These are phyloP conservation scores for Thereva nobilitata DNA, from an alignment of 2,888 invertebrate species.

Conservation along the genomic window DNA sequence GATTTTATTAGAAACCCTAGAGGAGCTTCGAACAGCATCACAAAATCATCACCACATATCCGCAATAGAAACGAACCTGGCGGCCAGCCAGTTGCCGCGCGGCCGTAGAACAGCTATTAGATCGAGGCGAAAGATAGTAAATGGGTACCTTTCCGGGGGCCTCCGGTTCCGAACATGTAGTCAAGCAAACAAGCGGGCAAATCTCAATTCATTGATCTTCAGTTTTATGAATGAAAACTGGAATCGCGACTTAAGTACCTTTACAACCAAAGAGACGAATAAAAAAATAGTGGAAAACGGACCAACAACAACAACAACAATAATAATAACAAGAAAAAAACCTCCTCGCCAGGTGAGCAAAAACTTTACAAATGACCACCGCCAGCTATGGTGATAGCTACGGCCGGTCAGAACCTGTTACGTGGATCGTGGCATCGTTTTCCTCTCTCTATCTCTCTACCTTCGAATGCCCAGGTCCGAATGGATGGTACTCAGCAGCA, in stretches of 20 bases:
- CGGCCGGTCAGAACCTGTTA: constrained; percentile 17
- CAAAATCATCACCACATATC: no score
- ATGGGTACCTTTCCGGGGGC: neutral
- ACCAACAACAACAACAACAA: no score
- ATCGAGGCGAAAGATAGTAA: neutral
- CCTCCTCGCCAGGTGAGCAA: constrained; percentile 19
- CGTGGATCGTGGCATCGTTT: constrained; percentile 18
- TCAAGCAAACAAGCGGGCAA: constrained; percentile 6
- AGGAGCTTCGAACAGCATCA: no score
- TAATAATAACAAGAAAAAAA: constrained; percentile 9
- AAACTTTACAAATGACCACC: constrained; percentile 32
- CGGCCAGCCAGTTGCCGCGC: no score
- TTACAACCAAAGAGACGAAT: neutral
- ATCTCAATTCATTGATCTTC: constrained; percentile 34
- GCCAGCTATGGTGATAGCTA: constrained; percentile 11
- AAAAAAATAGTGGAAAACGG: neutral
- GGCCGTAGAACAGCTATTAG: neutral
- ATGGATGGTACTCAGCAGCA: constrained; percentile 15
- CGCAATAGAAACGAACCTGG: no score
- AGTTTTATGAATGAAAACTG: constrained; percentile 36
- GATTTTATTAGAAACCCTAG: no score
- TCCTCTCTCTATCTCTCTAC: constrained; percentile 20
- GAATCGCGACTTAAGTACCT: constrained; percentile 15
- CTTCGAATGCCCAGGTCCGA: no score
- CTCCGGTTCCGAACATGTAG: neutral